Evolutionary conservation across 2,113 vertebrate species (phyloP), one percentile per base, ranked within the genome.

Genomic region (Neotragus moschatus): DNA sequence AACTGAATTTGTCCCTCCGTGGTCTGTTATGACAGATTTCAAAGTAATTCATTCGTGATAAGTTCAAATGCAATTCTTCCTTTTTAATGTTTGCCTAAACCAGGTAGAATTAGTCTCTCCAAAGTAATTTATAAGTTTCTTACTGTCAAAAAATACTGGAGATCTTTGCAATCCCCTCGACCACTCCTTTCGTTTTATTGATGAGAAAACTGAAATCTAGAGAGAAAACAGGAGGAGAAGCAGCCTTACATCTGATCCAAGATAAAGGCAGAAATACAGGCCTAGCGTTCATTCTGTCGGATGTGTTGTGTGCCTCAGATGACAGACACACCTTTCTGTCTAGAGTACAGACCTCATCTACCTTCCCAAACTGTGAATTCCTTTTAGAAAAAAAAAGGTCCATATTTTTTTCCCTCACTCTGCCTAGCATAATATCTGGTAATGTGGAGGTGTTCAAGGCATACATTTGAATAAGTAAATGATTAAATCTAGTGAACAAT

Each of bases 401-500:
- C 10, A 15, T 28, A 6, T 84, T 9, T 39, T 43, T 36, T 49
- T 47, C 33, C n/a, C 23, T 77, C 80, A 28, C 55, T 39, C 10
- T 36, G 1, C n/a, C 9, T 90, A 70, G 36, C 9, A 88, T 21
- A 70, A 39, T 26, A 30, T 66, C 63, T 80, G n/a, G 16, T 81
- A 88, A 84, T 77, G 21, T 25, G 11, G 5, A 86, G 13, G 12
- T 88, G 5, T 10, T 45, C 10, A 36, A 61, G 5, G 36, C 47
- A 95, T 49, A 28, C 9, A 79, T 95, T 60, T 98, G 63, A 96
- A 91, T 91, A 95, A 84, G 81, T 55, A 91, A 45, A 80, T 90
- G 82, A 94, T 61, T 94, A 90, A 97, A 26, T 93, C 33, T 84
- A 98, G 81, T 90, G 66, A 95, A 75, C 26, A 88, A n/a, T 94